A percentile compares a stretch with the other conserved stretches of the same genome.
Conservation (phyloP, 2,888 invertebrate species). For the Dorcus parallelipipedus region DNA sequence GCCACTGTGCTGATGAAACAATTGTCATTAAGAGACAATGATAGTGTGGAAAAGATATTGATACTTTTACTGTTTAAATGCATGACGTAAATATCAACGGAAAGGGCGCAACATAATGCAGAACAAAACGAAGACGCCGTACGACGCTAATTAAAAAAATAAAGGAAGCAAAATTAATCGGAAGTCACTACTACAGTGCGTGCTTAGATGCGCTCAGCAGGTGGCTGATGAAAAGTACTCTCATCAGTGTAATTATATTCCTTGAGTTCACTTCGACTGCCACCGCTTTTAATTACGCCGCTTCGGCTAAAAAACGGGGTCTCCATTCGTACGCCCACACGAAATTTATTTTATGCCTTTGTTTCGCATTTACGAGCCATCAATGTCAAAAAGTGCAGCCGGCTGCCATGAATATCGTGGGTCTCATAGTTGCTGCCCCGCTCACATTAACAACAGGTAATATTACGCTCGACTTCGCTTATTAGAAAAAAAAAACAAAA, state of each 20-base stretch:
- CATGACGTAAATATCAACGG: too few relatives aligned
- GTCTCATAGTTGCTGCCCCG: too few relatives aligned
- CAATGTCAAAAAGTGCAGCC: too few relatives aligned
- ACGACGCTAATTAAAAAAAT: background rate
- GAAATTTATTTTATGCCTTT: background rate
- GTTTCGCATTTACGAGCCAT: too few relatives aligned
- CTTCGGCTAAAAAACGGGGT: constrained; percentile 37
- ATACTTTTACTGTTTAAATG: too few relatives aligned
- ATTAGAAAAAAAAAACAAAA: too few relatives aligned
- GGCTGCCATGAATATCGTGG: too few relatives aligned
- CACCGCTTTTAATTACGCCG: constrained; percentile 42
- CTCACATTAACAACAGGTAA: too few relatives aligned
- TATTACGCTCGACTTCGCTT: too few relatives aligned
- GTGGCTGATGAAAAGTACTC: constrained; percentile 42
- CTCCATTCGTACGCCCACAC: constrained; percentile 26
- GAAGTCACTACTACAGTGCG: constrained; percentile 20
- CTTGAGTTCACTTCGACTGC: constrained; percentile 37
- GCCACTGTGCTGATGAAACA: too few relatives aligned
- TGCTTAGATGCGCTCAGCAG: constrained; percentile 35
- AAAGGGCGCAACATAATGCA: background rate
- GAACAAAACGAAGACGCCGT: background rate
- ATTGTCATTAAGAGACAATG: too few relatives aligned
- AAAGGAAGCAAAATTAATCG: constrained; percentile 16
- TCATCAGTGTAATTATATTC: constrained; percentile 44
- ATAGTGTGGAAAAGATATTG: too few relatives aligned